phyloP scores from a whole-genome alignment of 2,797 vertebrate species.

The Semotilus atromaculatus region DNA sequence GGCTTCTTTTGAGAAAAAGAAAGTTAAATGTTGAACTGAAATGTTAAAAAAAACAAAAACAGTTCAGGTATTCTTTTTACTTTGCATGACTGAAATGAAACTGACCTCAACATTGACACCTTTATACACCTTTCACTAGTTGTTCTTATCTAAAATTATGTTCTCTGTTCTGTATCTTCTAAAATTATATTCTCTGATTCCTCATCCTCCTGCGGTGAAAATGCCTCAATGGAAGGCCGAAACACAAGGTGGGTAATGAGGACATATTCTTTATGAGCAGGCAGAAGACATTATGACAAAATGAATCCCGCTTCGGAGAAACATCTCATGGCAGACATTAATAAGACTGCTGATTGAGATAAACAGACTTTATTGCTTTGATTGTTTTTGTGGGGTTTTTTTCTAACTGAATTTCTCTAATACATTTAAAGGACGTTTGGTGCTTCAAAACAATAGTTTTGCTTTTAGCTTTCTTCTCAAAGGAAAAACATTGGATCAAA shows the following conservation, averaged over 20 bases:
- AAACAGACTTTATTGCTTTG: conserved; percentile 40
- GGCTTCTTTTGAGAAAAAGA: neutral
- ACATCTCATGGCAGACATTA: conserved; percentile 32
- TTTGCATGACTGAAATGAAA: conserved; percentile 1
- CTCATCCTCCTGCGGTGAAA: conserved; percentile 11
- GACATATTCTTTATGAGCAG: conserved; percentile 34
- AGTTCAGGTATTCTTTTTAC: neutral
- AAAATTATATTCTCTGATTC: neutral
- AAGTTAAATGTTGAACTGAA: neutral
- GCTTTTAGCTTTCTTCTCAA: conserved; percentile 17
- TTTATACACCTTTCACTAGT: neutral
- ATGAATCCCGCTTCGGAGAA: neutral
- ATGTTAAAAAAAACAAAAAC: neutral
- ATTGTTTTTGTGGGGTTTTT: neutral
- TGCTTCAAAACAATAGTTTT: neutral
- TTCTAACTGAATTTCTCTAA: neutral
- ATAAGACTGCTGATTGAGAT: conserved; percentile 40
- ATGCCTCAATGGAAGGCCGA: neutral
- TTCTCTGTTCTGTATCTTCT: neutral
- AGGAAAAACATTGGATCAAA: neutral
- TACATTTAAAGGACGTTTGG: conserved; percentile 9
- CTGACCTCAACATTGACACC: neutral
- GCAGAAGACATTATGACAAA: conserved; percentile 28
- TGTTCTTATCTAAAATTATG: neutral
- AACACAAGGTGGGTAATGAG: conserved; percentile 34